Evolutionary conservation across 2,888 invertebrate species (phyloP).

Genomic region (Actias luna): DNA sequence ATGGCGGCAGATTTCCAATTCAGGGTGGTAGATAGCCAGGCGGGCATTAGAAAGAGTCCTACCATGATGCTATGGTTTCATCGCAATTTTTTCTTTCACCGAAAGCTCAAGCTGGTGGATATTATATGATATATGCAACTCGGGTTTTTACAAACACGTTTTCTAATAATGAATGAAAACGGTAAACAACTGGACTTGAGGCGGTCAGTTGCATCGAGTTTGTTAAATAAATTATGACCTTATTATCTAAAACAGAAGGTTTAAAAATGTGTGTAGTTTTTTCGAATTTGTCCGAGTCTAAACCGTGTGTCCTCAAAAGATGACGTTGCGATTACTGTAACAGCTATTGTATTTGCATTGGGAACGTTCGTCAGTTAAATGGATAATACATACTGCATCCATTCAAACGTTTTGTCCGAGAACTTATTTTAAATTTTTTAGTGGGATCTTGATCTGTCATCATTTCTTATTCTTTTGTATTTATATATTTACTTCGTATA

Average conservation of each 20-base stretch:
- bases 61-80: no score
- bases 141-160: conserved; percentile 7
- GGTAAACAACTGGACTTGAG: neutral
- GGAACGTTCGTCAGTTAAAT: conserved; percentile 6
- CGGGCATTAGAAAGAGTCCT: no score
- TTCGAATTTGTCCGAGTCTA: conserved; percentile 5
- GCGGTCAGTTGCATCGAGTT: neutral
- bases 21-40: no score
- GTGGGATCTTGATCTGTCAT: neutral
- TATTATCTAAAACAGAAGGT: neutral
- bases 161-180: conserved; percentile 17
- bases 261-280: neutral
- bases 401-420: neutral
- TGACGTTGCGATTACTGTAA: conserved; percentile 7
- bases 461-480: neutral
- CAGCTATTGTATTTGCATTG: conserved; percentile 9
- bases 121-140: neutral
- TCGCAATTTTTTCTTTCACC: no score
- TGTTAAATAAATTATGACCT: neutral
- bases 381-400: neutral
- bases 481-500: no score
- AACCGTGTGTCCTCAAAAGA: conserved; percentile 13
- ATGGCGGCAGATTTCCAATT: no score
- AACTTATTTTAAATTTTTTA: no score
- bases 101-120: no score